Percentiles rank a stretch among this genome's conserved stretches.
phyloP scores from a whole-genome alignment of 2,113 vertebrate species.

The Lucifuga dentata region DNA sequence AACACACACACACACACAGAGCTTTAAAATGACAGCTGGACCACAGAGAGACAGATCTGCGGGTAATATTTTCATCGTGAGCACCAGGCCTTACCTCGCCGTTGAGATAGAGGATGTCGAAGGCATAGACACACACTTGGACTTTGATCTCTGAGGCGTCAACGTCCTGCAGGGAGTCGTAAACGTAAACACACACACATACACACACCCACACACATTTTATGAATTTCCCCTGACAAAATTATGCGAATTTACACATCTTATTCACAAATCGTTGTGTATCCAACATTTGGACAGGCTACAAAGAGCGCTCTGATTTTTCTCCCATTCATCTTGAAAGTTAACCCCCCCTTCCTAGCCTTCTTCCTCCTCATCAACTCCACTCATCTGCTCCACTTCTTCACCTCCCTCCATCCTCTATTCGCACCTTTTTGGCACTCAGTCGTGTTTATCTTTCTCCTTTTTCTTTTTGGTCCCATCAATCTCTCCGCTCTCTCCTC shows the following conservation, averaged over 20 bases:
- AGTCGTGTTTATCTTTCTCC: constrained; percentile 25
- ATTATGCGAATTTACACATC: constrained; percentile 57
- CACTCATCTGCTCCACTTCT: constrained; percentile 7
- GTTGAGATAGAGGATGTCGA: constrained; percentile 92
- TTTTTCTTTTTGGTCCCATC: constrained; percentile 1
- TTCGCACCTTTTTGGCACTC: constrained; percentile 31
- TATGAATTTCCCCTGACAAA: constrained; percentile 34
- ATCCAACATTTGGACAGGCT: constrained; percentile 56
- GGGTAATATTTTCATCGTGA: constrained; percentile 29
- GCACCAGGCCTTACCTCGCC: constrained; percentile 86
- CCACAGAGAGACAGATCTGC: not conserved
- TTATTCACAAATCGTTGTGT: constrained; percentile 58
- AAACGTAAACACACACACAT: constrained; percentile 2
- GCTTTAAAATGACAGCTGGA: constrained; percentile 21
- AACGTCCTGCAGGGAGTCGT: constrained; percentile 83
- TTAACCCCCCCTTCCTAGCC: constrained; percentile 11
- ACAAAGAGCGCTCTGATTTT: constrained; percentile 63
- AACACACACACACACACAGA: not conserved
- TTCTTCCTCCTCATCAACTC: constrained; percentile 24
- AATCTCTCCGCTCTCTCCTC: constrained; percentile 3
- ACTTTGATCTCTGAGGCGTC: constrained; percentile 90
- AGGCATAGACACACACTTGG: constrained; percentile 92
- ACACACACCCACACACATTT: constrained; percentile 6
- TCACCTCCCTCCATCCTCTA: not conserved
- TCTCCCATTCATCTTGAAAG: constrained; percentile 39